Base-by-base conservation (phyloP, 2,113 vertebrate genomes). In the Melanotaenia duboulayi region DNA sequence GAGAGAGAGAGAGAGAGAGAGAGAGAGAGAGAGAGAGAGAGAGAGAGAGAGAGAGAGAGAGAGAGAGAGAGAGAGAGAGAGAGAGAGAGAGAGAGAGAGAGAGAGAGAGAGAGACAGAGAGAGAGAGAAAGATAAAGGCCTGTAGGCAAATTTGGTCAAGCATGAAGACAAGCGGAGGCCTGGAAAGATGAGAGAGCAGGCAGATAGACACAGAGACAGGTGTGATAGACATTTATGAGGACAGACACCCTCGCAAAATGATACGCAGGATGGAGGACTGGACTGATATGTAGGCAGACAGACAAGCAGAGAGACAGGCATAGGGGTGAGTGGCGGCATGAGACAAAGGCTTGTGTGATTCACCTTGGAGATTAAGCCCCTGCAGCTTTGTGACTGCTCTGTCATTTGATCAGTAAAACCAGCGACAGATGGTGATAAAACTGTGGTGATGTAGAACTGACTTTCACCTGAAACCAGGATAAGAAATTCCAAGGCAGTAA, bases 271-370 rank as follows among this genome's bases (percentile, higher is more conserved):
- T 49, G 8, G 11, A 62, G 60, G 52, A 40, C 51, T 42, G 44
- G 54, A 40, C 24, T 32, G 51, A 40, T 22, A 12, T 50, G 62
- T 65, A 40, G 57, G n/a, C 23, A 69, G 73, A 76, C 62, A 66
- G 69, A 76, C 37, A 14, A 40, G 72, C 58, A 71, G 83, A 52
- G 78, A 82, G 78, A 81, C 68, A 25, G 79, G 66, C 65, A 48
- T 63, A 39, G 19, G 55, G 65, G 52, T 72, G 65, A 78, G 59
- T 51, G 65, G 74, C 22, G 28, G 70, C 69, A 32, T 55, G 20
- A 63, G 67, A 90, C 83, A 91, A 83, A 88, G 79, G 65, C 69
- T 66, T 76, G 75, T 73, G 83, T 91, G 68, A 91, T 85, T 80
- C 80, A 22, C 39, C 55, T 54, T 39, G 14, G 5, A 83, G 84